phyloP scores from a whole-genome alignment of 2,888 invertebrate genomes.

The Philhelius pedissequus region DNA sequence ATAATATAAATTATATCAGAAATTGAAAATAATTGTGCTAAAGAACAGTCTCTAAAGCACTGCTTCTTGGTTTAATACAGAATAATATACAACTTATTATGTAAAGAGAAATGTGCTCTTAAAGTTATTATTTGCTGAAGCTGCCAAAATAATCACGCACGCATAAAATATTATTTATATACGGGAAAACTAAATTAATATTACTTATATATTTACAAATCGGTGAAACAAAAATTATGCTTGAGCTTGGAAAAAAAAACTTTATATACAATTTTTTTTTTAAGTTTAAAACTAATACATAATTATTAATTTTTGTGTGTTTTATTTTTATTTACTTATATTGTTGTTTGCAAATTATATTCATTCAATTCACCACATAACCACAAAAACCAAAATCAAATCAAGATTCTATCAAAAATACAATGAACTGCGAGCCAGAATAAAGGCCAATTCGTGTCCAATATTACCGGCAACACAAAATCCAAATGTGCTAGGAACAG shows the following conservation, averaged over 20 bases:
- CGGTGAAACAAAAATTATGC: slow-evolving; percentile 54
- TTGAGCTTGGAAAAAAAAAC: slow-evolving; percentile 51
- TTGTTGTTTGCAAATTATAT: slow-evolving; percentile 62
- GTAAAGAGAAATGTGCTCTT: slow-evolving; percentile 54
- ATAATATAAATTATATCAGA: slow-evolving; percentile 2
- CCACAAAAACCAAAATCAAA: slow-evolving; percentile 46
- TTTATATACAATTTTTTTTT: not conserved
- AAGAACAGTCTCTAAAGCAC: not conserved
- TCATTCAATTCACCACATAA: slow-evolving; percentile 58
- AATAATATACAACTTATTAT: not conserved
- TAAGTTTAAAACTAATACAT: not conserved
- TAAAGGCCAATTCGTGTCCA: slow-evolving; percentile 91
- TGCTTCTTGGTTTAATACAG: not conserved
- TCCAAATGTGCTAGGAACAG: slow-evolving; percentile 75
- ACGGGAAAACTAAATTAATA: slow-evolving; percentile 70
- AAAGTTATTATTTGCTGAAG: slow-evolving; percentile 45
- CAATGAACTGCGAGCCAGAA: slow-evolving; percentile 91
- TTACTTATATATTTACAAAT: slow-evolving; percentile 44
- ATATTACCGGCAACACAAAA: slow-evolving; percentile 83
- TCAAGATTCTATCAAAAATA: slow-evolving; percentile 93
- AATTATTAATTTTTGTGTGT: slow-evolving; percentile 32
- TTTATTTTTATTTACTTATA: slow-evolving; percentile 38
- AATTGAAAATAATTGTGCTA: slow-evolving; percentile 9
- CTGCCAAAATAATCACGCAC: slow-evolving; percentile 70
- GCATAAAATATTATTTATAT: slow-evolving; percentile 52